Conservation (phyloP, 2,113 vertebrate species). For the Plecturocebus donacophilus region DNA sequence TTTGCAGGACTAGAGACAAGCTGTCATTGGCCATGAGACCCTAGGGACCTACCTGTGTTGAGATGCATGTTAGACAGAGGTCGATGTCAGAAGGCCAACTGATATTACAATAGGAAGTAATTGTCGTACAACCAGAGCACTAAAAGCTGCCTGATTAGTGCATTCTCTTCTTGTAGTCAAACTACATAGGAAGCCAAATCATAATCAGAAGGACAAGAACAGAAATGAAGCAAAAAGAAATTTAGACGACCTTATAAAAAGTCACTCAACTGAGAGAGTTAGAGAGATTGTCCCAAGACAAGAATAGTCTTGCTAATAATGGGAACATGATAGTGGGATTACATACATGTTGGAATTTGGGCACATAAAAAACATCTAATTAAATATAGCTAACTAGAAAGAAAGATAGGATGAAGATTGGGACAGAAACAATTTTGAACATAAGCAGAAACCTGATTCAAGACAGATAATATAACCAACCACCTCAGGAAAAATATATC, state of each 20-base stretch:
- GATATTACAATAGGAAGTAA: neutral
- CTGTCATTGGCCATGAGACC: neutral
- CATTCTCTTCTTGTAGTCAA: neutral
- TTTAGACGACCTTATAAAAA: conserved; percentile 37
- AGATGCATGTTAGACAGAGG: neutral
- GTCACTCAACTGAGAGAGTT: neutral
- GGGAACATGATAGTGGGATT: neutral
- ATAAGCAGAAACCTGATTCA: neutral
- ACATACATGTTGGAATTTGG: neutral
- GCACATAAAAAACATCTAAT: neutral
- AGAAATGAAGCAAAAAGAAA: conserved; percentile 49
- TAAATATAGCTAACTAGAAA: neutral
- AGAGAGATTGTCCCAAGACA: neutral
- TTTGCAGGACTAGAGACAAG: neutral
- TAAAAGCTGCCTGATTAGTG: neutral
- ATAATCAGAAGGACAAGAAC: conserved; percentile 30
- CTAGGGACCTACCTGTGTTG: neutral
- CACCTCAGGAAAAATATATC: neutral
- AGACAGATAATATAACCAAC: neutral
- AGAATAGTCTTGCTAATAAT: neutral
- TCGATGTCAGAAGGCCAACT: neutral
- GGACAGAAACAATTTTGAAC: neutral
- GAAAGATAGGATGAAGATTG: neutral
- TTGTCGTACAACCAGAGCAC: neutral
- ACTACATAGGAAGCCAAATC: conserved; percentile 15